These are phyloP conservation scores for Orchesella flavescens DNA, from an alignment of 2,888 invertebrate genomes.

Conservation along the genomic window DNA sequence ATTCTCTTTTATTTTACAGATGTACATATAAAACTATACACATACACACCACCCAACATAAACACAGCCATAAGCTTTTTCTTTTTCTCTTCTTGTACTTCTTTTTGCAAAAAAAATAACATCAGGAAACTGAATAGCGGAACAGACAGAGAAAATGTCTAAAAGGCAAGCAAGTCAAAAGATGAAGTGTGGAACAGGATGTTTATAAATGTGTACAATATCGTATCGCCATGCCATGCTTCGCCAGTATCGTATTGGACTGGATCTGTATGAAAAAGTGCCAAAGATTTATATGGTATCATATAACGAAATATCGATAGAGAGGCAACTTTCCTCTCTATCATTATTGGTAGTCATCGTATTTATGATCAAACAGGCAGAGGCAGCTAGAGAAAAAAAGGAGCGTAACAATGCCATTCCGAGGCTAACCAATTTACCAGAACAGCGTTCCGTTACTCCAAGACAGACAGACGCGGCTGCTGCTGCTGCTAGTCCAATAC, in stretches of 20 bases:
- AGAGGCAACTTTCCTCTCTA: too few relatives aligned
- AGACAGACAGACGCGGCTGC: too few relatives aligned
- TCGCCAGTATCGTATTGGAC: neutral
- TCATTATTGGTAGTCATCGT: conserved; percentile 22
- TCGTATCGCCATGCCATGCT: too few relatives aligned
- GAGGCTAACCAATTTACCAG: conserved; percentile 55
- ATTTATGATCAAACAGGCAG: conserved; percentile 24
- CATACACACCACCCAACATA: neutral
- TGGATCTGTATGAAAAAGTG: neutral
- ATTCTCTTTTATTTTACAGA: neutral
- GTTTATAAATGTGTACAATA: neutral
- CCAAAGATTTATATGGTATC: too few relatives aligned
- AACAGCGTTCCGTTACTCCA: conserved; percentile 15
- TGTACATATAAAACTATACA: neutral
- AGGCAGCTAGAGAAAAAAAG: neutral
- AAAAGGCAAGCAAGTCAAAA: conserved; percentile 5
- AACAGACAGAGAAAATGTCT: conserved; percentile 34
- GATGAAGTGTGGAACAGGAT: conserved; percentile 4
- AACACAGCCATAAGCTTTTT: conserved; percentile 14
- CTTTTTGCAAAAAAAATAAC: conserved; percentile 28
- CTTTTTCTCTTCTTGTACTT: neutral
- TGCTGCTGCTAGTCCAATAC: too few relatives aligned
- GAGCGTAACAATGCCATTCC: conserved; percentile 14
- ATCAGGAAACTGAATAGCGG: conserved; percentile 42
- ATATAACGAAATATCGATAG: too few relatives aligned